These are phyloP conservation scores for Aphidius colemani DNA, from an alignment of 2,888 invertebrate genomes.

Conservation along the genomic window DNA sequence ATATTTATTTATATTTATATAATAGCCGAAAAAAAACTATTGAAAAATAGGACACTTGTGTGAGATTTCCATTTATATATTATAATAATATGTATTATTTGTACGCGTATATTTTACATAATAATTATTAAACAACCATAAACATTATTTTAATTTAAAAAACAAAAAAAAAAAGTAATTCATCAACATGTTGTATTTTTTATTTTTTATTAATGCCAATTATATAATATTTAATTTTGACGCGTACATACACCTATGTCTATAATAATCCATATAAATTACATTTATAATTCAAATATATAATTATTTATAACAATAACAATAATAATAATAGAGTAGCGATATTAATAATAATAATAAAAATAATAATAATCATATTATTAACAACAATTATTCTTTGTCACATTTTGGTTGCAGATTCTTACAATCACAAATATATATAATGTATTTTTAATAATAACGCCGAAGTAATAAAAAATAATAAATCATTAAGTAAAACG, in stretches of 20 bases:
- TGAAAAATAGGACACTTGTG: constrained; percentile 54
- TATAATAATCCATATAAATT: too few species aligned
- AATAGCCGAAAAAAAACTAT: constrained; percentile 42
- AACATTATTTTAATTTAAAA: constrained; percentile 41
- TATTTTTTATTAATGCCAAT: constrained; percentile 30
- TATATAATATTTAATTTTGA: constrained; percentile 19
- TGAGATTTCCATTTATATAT: constrained; percentile 51
- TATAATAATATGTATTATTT: constrained; percentile 43
- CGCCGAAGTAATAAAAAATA: constrained; percentile 57
- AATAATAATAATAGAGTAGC: constrained; percentile 45
- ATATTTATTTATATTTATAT: constrained; percentile 5
- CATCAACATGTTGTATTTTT: constrained; percentile 40
- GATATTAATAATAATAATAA: constrained; percentile 35
- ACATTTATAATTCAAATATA: too few species aligned
- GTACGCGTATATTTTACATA: constrained; percentile 40
- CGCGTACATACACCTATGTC: too few species aligned
- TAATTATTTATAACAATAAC: too few species aligned
- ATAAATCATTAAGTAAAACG: constrained; percentile 49
- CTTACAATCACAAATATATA: constrained; percentile 61
- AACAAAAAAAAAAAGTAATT: constrained; percentile 33
- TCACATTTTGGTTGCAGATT: constrained; percentile 61
- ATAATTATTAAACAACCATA: constrained; percentile 40
- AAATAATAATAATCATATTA: constrained; percentile 57
- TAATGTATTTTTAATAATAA: constrained; percentile 50
- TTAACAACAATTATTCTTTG: constrained; percentile 61